Evolutionary conservation across 2,113 vertebrate species (phyloP).

Genomic region (Sula dactylatra): DNA sequence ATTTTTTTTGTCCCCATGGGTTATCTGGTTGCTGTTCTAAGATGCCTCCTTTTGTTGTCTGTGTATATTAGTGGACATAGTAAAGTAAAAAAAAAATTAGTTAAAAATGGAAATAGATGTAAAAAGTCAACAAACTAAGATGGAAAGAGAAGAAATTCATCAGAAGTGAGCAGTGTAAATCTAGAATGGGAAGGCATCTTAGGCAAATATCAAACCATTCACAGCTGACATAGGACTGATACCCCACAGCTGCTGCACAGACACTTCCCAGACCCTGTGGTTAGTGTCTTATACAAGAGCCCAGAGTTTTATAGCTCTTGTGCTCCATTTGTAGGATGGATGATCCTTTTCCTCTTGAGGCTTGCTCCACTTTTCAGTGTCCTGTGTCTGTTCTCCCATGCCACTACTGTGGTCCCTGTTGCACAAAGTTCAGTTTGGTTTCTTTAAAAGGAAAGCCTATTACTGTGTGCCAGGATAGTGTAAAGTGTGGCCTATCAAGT

Average conservation of each 20-base stretch:
- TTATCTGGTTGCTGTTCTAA: accelerated
- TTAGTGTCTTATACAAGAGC: neutral
- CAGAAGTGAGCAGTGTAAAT: neutral
- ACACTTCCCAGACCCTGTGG: accelerated
- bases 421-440: neutral
- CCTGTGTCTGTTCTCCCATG: neutral
- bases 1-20: too few relatives aligned
- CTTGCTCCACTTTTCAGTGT: neutral
- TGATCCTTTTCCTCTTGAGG: neutral
- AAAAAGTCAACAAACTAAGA: neutral
- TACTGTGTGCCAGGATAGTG: accelerated
- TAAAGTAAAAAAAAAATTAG: too few relatives aligned
- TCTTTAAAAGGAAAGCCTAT: neutral
- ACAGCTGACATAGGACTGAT: neutral
- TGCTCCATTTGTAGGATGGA: neutral
- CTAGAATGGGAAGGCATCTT: neutral
- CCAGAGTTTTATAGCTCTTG: neutral
- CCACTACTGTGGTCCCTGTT: accelerated
- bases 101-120: neutral
- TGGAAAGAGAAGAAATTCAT: neutral
- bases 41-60: neutral
- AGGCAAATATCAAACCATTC: neutral
- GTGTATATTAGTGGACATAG: accelerated
- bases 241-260: neutral
- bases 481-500: neutral